Evolutionary conservation across 2,113 vertebrate species (phyloP).

Genomic region (Sula dactylatra): DNA sequence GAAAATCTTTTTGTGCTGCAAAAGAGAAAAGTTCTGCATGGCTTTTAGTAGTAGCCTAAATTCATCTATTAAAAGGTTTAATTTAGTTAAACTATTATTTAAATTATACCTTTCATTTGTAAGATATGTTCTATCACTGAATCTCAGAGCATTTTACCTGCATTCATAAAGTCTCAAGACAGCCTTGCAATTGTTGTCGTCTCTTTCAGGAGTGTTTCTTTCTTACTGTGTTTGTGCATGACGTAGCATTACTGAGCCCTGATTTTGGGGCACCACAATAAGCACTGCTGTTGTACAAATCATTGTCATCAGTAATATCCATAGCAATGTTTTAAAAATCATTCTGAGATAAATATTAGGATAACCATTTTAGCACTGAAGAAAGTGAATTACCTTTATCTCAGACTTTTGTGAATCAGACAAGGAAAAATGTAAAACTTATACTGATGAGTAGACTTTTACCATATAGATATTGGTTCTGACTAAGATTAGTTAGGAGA

Average conservation of each 20-base stretch:
- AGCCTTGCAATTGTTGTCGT: background rate
- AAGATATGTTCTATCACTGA: background rate
- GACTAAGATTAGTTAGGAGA: background rate
- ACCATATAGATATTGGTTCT: background rate
- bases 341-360: background rate
- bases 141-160: background rate
- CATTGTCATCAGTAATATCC: background rate
- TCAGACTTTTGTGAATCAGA: background rate
- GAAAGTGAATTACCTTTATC: background rate
- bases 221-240: background rate
- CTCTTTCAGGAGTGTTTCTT: background rate
- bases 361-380: background rate
- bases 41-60: background rate
- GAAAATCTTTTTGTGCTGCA: background rate
- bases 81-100: background rate
- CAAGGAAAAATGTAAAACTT: background rate
- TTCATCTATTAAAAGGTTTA: background rate
- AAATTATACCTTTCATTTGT: background rate
- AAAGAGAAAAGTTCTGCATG: background rate
- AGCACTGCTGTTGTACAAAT: background rate
- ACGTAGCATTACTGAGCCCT: background rate
- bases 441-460: background rate
- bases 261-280: background rate
- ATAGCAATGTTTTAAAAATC: background rate
- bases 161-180: background rate